phyloP scores from a whole-genome alignment of 2,113 vertebrate species.

The Eubucco bourcierii region DNA sequence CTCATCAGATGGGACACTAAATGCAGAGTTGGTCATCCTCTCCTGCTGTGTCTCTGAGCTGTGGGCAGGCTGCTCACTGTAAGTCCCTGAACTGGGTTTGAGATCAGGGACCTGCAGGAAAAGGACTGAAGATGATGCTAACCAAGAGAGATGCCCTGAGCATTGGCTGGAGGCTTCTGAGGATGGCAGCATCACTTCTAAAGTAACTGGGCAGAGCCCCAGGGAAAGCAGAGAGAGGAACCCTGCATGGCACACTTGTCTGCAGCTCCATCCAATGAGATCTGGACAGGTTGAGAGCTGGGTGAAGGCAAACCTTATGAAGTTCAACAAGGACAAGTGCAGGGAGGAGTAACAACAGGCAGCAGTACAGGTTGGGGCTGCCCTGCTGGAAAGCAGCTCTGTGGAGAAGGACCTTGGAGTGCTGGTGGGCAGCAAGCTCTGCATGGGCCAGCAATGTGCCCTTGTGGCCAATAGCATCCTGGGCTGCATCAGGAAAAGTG shows the following conservation, averaged over 20 bases:
- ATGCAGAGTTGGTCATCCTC: neutral
- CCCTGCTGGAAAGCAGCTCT: too few species aligned
- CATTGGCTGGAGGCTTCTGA: neutral
- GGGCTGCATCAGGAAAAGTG: too few species aligned
- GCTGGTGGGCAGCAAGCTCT: too few species aligned
- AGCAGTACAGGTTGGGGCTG: too few species aligned
- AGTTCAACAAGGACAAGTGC: too few species aligned
- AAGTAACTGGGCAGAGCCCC: neutral
- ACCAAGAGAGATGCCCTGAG: neutral
- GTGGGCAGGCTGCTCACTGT: neutral
- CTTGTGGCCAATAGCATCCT: too few species aligned
- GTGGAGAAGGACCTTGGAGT: too few species aligned
- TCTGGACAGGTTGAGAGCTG: too few species aligned
- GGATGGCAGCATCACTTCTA: too few species aligned
- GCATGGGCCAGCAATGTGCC: too few species aligned
- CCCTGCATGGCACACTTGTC: neutral
- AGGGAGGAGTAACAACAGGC: too few species aligned
- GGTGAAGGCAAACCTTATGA: too few species aligned
- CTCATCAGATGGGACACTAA: fast-evolving
- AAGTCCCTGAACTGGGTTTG: neutral
- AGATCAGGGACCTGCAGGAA: neutral
- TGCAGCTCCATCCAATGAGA: neutral
- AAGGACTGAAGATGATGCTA: neutral
- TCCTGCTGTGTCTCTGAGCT: neutral
- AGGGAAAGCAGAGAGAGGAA: neutral